phyloP scores from a whole-genome alignment of 2,113 vertebrate species.

The Megatriorchis doriae region DNA sequence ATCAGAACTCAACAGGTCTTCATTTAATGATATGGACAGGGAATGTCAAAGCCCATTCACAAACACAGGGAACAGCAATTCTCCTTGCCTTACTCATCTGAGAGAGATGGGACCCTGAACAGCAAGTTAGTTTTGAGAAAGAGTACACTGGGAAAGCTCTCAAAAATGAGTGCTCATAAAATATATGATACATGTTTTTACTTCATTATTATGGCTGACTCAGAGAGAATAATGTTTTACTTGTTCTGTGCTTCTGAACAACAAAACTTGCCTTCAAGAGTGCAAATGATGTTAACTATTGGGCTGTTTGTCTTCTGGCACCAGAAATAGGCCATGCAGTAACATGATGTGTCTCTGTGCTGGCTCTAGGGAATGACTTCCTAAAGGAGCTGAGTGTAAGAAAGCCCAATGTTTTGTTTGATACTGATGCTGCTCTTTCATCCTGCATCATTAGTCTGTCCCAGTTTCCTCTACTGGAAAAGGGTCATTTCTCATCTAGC shows the following conservation, averaged over 20 bases:
- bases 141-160: not conserved
- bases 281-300: not conserved
- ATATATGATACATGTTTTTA: not conserved
- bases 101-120: not conserved
- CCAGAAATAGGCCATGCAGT: not conserved
- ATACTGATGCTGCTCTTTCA: not conserved
- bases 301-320: not conserved
- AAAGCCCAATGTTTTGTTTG: not conserved
- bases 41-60: not conserved
- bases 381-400: not conserved
- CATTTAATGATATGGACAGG: not conserved
- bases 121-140: not conserved
- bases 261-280: not conserved
- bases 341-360: not conserved
- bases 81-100: not conserved
- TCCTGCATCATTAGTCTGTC: not conserved
- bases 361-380: not conserved
- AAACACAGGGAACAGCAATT: not conserved
- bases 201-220: not conserved
- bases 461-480: not conserved
- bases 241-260: not conserved
- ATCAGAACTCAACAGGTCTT: not conserved
- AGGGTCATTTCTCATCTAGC: not conserved
- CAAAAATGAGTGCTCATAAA: not conserved
- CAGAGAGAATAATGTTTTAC: not conserved